A percentile compares a stretch with the other conserved stretches of the same genome.
Conservation (phyloP, 2,797 vertebrate genomes). For the Dryobates pubescens region DNA sequence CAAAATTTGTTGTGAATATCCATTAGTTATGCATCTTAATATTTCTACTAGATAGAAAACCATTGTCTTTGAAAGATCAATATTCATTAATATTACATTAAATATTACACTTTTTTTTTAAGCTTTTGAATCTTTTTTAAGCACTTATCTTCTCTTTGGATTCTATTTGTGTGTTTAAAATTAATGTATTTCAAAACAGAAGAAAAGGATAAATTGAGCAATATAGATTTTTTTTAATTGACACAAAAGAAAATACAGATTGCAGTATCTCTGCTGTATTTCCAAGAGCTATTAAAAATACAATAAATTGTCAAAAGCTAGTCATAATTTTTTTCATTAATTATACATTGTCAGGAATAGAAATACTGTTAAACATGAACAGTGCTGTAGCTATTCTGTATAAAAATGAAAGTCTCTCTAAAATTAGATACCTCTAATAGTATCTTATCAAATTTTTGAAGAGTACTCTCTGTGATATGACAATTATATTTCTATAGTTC, state of each 20-base stretch:
- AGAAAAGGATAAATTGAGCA: not conserved
- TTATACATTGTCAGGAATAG: not conserved
- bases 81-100: not conserved
- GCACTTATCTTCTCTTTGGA: not conserved
- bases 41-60: not conserved
- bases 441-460: not conserved
- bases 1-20: not conserved
- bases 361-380: not conserved
- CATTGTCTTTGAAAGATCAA: not conserved
- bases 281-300: not conserved
- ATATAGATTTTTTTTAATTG: not conserved
- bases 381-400: not conserved
- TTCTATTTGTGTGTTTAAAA: not conserved
- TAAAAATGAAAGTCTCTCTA: not conserved
- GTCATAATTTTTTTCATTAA: not conserved
- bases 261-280: not conserved
- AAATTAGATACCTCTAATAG: not conserved
- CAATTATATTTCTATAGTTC: not conserved
- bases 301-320: not conserved
- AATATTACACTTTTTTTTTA: not conserved
- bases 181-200: not conserved
- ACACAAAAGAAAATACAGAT: accelerated
- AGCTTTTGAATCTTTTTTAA: not conserved
- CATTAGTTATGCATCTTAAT: not conserved
- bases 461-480: not conserved